Conservation (phyloP, 2,888 invertebrate species). For the Volucella zonaria region DNA sequence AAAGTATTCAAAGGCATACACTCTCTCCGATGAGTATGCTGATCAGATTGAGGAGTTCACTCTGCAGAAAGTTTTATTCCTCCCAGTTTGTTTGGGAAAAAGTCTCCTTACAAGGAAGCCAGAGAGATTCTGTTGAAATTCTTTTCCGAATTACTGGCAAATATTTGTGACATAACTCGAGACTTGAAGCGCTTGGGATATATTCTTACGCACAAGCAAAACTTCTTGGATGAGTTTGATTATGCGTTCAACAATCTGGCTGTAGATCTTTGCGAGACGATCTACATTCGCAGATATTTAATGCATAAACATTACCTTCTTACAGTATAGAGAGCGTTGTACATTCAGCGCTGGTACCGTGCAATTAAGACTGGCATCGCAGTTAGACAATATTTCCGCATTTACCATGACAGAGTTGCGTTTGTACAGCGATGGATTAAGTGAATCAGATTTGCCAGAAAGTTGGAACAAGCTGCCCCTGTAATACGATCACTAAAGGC, state of each 20-base stretch:
- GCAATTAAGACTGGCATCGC: slow-evolving; percentile 82
- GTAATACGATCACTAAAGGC: slow-evolving; percentile 71
- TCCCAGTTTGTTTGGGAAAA: slow-evolving; percentile 93
- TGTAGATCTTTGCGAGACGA: slow-evolving; percentile 89
- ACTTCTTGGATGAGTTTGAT: slow-evolving; percentile 93
- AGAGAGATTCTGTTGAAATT: slow-evolving; percentile 90
- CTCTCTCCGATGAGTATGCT: slow-evolving; percentile 87
- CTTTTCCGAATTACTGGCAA: slow-evolving; percentile 89
- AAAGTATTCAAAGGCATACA: slow-evolving; percentile 82
- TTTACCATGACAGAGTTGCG: slow-evolving; percentile 81
- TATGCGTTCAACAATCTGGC: slow-evolving; percentile 91
- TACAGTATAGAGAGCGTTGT: slow-evolving; percentile 79
- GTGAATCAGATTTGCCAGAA: slow-evolving; percentile 79
- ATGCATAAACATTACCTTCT: slow-evolving; percentile 81
- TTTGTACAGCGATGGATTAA: slow-evolving; percentile 84
- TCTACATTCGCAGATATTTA: slow-evolving; percentile 82
- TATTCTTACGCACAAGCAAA: slow-evolving; percentile 90
- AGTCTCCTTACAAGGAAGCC: slow-evolving; percentile 89
- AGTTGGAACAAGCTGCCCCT: slow-evolving; percentile 76
- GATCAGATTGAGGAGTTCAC: slow-evolving; percentile 90
- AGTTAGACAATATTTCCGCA: slow-evolving; percentile 81
- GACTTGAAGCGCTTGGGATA: slow-evolving; percentile 90
- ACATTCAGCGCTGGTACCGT: slow-evolving; percentile 84
- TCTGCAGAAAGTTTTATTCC: slow-evolving; percentile 91
- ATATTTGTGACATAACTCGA: slow-evolving; percentile 93